Conservation (phyloP, 2,888 invertebrate genomes). For the Teleogryllus oceanicus region DNA sequence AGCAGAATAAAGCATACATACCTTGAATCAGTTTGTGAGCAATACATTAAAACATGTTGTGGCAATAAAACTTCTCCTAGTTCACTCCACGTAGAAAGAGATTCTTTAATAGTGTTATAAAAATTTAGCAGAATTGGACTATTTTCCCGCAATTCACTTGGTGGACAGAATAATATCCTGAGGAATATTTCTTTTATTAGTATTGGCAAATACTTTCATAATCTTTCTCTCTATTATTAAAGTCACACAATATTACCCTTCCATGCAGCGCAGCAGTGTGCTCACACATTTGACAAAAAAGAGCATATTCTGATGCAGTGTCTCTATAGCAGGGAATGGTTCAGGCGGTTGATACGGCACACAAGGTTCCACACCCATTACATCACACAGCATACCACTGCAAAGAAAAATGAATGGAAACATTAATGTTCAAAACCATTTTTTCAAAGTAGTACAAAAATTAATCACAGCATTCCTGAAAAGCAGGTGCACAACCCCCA, state of each 20-base stretch:
- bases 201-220: neutral
- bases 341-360: conserved; percentile 21
- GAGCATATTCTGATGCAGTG: neutral
- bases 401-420: neutral
- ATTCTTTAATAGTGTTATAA: neutral
- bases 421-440: too few relatives aligned
- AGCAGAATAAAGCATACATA: neutral
- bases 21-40: neutral
- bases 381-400: conserved; percentile 30
- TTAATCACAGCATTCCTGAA: too few relatives aligned
- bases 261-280: neutral
- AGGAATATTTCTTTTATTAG: neutral
- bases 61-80: neutral
- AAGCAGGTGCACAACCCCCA: too few relatives aligned
- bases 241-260: neutral
- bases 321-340: conserved; percentile 21
- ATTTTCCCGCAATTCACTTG: neutral
- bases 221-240: too few relatives aligned
- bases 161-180: neutral
- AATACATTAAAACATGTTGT: neutral
- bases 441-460: too few relatives aligned
- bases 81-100: neutral
- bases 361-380: conserved; percentile 21
- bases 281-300: neutral
- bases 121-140: neutral